phyloP scores from a whole-genome alignment of 2,797 vertebrate species.

The Balearica regulorum region DNA sequence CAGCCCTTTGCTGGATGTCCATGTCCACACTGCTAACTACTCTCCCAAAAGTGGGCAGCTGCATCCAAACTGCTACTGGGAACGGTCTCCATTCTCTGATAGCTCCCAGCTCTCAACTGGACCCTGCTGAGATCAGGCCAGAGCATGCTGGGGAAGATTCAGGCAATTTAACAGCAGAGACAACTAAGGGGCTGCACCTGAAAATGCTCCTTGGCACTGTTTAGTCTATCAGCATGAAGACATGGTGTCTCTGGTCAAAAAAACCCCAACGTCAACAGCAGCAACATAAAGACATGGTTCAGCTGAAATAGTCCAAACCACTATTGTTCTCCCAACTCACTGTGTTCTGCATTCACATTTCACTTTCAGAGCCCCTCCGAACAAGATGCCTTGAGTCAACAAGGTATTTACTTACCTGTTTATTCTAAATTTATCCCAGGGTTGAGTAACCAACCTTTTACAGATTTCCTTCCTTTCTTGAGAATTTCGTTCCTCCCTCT shows the following conservation, averaged over 20 bases:
- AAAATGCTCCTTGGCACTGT: not conserved
- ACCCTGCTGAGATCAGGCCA: not conserved
- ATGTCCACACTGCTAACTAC: not conserved
- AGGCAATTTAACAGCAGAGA: not conserved
- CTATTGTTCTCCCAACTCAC: not conserved
- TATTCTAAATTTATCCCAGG: not conserved
- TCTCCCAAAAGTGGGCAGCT: not conserved
- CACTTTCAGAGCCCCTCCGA: not conserved
- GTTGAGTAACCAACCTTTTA: not conserved
- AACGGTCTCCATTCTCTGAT: rapidly evolving
- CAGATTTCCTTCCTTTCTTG: not conserved
- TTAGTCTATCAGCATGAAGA: not conserved
- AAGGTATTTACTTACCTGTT: not conserved
- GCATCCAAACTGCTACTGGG: not conserved
- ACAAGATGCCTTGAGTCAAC: not conserved
- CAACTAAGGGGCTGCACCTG: not conserved
- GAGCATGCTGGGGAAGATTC: not conserved
- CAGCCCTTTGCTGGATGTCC: not conserved
- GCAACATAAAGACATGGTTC: not conserved
- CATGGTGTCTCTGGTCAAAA: not conserved
- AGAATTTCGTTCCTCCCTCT: not conserved
- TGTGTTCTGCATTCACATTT: not conserved
- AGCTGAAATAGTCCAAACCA: not conserved
- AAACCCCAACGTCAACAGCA: not conserved
- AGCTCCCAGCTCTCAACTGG: not conserved